Conservation (phyloP, 2,113 vertebrate species). For the Boleophthalmus pectinirostris region DNA sequence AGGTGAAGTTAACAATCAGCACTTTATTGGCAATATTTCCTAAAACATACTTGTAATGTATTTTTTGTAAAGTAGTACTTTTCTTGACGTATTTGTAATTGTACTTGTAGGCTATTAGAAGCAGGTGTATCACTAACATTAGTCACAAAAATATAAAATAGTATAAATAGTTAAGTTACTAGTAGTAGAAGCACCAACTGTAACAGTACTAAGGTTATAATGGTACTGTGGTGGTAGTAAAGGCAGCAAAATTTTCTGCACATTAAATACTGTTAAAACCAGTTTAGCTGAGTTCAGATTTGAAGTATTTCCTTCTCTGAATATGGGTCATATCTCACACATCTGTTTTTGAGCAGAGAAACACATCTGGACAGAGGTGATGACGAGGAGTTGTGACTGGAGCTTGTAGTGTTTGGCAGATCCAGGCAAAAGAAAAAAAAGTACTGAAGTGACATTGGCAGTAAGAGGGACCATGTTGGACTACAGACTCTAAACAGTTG, state of each 20-base stretch:
- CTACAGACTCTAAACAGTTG: constrained; percentile 17
- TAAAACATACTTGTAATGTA: too few relatives aligned
- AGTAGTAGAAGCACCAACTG: neutral
- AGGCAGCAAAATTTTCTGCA: neutral
- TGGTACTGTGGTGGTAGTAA: neutral
- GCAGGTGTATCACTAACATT: too few relatives aligned
- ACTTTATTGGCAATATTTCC: too few relatives aligned
- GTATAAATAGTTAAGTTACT: neutral
- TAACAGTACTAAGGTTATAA: neutral
- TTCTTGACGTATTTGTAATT: too few relatives aligned
- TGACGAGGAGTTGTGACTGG: neutral
- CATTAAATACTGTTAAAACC: neutral
- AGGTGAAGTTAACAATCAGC: too few relatives aligned
- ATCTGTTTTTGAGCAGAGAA: constrained; percentile 1
- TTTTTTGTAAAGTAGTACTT: too few relatives aligned
- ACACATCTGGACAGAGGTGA: constrained; percentile 5
- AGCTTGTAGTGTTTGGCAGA: neutral
- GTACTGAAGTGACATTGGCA: neutral
- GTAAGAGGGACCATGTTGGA: neutral
- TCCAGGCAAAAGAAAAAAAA: neutral
- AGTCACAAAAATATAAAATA: too few relatives aligned
- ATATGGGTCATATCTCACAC: neutral
- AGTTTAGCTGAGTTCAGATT: neutral
- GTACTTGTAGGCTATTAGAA: too few relatives aligned
- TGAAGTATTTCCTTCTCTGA: neutral